Percentiles rank a stretch among this genome's conserved stretches.
These are phyloP conservation scores for Callimorpha dominula DNA, from an alignment of 2,888 invertebrate species.

Conservation along the genomic window DNA sequence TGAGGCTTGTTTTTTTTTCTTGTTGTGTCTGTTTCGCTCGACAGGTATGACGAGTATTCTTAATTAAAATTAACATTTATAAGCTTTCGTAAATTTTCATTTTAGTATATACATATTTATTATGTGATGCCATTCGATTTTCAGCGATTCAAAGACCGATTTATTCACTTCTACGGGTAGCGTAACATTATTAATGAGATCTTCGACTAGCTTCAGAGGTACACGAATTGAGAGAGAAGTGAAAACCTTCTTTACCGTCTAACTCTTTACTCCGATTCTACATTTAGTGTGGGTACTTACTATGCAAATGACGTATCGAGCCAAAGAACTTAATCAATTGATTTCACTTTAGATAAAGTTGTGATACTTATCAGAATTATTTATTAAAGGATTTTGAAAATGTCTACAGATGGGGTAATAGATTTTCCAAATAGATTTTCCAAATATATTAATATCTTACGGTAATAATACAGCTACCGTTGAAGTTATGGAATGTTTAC, in stretches of 20 bases:
- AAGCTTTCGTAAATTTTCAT: neutral
- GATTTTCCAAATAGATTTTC: neutral
- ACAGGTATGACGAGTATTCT: neutral
- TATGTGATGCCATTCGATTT: no score
- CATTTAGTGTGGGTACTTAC: slow-evolving; percentile 1
- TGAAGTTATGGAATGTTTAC: neutral
- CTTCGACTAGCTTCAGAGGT: neutral
- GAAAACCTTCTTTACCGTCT: neutral
- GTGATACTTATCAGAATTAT: slow-evolving; percentile 1
- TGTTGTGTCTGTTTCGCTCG: neutral
- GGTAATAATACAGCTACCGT: neutral
- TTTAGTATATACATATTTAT: neutral
- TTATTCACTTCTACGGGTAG: neutral
- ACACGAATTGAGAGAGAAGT: neutral
- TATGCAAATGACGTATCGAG: slow-evolving; percentile 2
- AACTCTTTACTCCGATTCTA: neutral
- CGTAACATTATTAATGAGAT: neutral
- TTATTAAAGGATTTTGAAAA: neutral
- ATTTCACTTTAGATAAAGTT: slow-evolving; percentile 5
- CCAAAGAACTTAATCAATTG: slow-evolving; percentile 2
- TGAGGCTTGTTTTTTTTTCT: neutral
- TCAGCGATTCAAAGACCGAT: neutral
- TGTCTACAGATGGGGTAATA: neutral
- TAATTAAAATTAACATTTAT: neutral
- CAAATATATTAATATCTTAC: neutral